Base-by-base conservation (phyloP, 2,113 vertebrate species). In the Lichenostomus cassidix region DNA sequence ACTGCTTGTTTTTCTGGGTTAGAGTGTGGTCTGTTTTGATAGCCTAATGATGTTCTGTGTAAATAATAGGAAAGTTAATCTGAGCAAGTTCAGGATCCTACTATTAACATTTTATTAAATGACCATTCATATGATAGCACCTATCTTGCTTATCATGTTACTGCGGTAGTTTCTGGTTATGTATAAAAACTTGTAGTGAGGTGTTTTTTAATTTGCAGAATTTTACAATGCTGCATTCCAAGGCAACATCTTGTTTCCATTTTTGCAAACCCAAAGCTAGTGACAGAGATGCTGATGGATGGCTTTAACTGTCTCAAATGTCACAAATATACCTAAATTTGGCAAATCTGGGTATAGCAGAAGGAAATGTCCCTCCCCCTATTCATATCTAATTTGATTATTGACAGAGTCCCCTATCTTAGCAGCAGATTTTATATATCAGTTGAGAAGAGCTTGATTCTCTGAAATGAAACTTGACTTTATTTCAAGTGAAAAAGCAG, bases 1-100 rank as follows among this genome's bases (percentile, higher is more conserved):
- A 69, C 90, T 91, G 95, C 93, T 83, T 95, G 89, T 94, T 97
- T 97, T 97, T 94, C 95, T 92, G 85, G 96, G 87, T 94, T 97
- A 89, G 91, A 94, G 55, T 58, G 89, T 95, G 81, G 77, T 92
- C 59, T 96, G 96, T 97, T 97, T 97, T 97, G 97, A 97, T 97
- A 97, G 95, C 82, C 95, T 97, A 95, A 94, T 60, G 35, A 77
- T 92, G 95, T 92, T 97, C 95, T 94, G 55, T 92, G 89, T 92
- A 96, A 95, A 97, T 94, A 94, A 96, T 81, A 95, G 39, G 86
- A 74, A 94, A 97, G 68, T 86, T 94, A 96, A 97, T 90, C 76
- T 84, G 37, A 88, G 50, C 59, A 75, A 71, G 75, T 96, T 95
- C 93, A 92, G 75, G 17, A 84, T 92, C 60, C 28, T 50, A 56